Percentiles rank a stretch among this genome's conserved stretches.
phyloP scores from a whole-genome alignment of 1,140 invertebrate species.

The Nylanderia fulva region DNA sequence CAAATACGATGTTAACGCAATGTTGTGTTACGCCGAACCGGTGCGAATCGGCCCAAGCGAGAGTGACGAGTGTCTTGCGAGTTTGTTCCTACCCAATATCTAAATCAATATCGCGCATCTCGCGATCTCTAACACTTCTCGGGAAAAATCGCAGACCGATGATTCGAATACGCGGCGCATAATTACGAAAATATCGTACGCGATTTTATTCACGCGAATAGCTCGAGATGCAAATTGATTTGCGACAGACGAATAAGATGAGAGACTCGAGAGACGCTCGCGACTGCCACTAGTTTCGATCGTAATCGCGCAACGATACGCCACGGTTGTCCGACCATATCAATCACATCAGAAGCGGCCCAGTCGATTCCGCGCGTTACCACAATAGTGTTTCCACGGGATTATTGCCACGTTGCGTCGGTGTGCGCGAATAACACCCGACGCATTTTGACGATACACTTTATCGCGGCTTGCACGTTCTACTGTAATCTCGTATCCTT shows the following conservation, averaged over 20 bases:
- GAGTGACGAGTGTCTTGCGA: conserved; percentile 32
- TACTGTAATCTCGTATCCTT: conserved; percentile 11
- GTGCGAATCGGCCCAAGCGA: conserved; percentile 32
- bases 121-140: too few relatives aligned
- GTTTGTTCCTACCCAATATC: not conserved
- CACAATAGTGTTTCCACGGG: conserved; percentile 60
- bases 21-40: conserved; percentile 46
- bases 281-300: conserved; percentile 36
- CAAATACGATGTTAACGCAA: conserved; percentile 61
- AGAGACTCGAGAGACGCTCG: conserved; percentile 9
- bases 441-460: conserved; percentile 58
- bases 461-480: conserved; percentile 37
- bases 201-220: not conserved
- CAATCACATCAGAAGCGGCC: conserved; percentile 60
- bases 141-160: not conserved
- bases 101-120: not conserved
- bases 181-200: not conserved
- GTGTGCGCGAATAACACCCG: conserved; percentile 50
- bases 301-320: conserved; percentile 60
- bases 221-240: not conserved
- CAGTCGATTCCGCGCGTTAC: conserved; percentile 60
- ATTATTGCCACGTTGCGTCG: conserved; percentile 54
- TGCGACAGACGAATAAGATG: not conserved
- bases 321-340: conserved; percentile 62
- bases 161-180: not conserved